Evolutionary conservation across 2,113 vertebrate genomes (phyloP).

Genomic region (Pygoscelis adeliae): DNA sequence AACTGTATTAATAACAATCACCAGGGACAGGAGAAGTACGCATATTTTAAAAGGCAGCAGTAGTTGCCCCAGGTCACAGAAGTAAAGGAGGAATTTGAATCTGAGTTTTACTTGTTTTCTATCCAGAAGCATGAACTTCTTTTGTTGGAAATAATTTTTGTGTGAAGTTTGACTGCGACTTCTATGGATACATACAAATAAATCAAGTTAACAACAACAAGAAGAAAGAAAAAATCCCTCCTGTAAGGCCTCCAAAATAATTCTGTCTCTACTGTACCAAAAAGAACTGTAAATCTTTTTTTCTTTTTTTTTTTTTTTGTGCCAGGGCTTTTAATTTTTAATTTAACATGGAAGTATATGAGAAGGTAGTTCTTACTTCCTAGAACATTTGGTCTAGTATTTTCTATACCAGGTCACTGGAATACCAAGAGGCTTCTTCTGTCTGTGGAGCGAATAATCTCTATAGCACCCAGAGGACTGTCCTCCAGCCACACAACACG

Average conservation of each 20-base stretch:
- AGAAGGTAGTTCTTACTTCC: neutral
- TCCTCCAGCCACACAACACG: neutral
- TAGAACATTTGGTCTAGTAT: neutral
- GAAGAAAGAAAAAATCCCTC: neutral
- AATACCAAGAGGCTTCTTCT: neutral
- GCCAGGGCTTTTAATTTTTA: neutral
- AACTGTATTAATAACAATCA: constrained; percentile 60
- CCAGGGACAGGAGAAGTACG: neutral
- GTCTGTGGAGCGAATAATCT: neutral
- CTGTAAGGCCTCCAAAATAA: neutral
- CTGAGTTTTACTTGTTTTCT: constrained; percentile 12
- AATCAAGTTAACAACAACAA: neutral
- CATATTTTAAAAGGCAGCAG: constrained; percentile 13
- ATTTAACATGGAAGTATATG: neutral
- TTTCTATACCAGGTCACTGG: neutral
- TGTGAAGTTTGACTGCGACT: neutral
- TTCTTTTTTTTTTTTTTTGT: neutral
- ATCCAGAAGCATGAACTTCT: neutral
- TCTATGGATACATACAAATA: constrained; percentile 3
- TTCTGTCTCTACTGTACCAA: neutral
- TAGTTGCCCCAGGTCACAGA: constrained; percentile 29
- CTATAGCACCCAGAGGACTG: neutral
- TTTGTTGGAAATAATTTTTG: constrained; percentile 20
- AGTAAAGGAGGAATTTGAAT: neutral
- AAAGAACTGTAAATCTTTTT: neutral